Base-by-base conservation (phyloP, 2,888 invertebrate species). In the Xestoiulus laeticollis region DNA sequence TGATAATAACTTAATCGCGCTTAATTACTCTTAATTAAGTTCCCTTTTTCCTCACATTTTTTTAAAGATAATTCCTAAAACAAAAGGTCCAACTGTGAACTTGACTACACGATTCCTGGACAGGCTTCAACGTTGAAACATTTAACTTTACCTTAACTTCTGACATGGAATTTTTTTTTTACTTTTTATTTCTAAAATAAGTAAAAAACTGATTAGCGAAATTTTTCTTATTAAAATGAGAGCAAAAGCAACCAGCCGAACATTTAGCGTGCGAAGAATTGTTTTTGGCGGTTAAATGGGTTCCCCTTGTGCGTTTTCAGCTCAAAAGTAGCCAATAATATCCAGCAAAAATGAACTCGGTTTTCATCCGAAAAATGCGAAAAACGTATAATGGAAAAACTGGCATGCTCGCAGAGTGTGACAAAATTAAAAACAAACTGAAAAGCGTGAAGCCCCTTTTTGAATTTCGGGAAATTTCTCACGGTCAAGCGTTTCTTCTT, bases 401-500 rank as follows among this genome's bases (percentile, higher is more conserved):
- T n/a, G 59, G 59, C 59, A 48, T 59, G 59, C 59, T 59, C 59
- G n/a, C 19, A n/a, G n/a, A 59, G n/a, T 59, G 59, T 59, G 59
- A 59, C 59, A 59, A 59, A 59, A 59, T 26, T 68, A 68, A 68
- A 68, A 68, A 26, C 68, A 68, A 68, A 68, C 26, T 26, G 26
- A 68, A 26, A 68, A 68, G 26, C 68, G 68, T 68, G 68, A 68
- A 68, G 26, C 68, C n/a, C 12, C 22, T 26, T 8, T 68, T 68
- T 26, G 22, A 68, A 68, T 68, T 22, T 68, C 68, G 0, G 22
- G 8, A 68, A 22, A 68, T 68, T 68, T 68, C 68, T 68, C 68
- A 68, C 68, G 68, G 68, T 68, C 68, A 68, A 68, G 68, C 68
- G 68, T 68, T 68, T 68, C 68, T 22, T 68, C 68, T 68, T 68